Conservation (phyloP, 1,140 invertebrate genomes). For the Hirudo medicinalis region DNA sequence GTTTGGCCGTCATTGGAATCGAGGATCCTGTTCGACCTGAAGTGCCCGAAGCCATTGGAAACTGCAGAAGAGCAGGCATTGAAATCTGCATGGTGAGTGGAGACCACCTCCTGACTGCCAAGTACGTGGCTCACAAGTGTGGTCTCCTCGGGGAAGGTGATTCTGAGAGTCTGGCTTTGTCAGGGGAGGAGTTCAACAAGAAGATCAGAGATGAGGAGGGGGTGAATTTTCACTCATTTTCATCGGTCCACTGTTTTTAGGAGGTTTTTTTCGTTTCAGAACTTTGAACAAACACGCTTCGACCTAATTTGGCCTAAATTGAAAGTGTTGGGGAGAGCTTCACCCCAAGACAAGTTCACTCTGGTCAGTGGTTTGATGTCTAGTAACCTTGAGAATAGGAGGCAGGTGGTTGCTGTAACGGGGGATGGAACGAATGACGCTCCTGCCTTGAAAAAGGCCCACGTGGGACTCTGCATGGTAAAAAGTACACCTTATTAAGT, state of each 20-base stretch:
- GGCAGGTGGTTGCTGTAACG: constrained; percentile 98
- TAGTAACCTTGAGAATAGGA: constrained; percentile 51
- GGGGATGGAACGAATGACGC: constrained; percentile 56
- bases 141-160: constrained; percentile 49
- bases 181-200: constrained; percentile 2
- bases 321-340: constrained; percentile 85
- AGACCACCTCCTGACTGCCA: constrained; percentile 67
- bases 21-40: constrained; percentile 95
- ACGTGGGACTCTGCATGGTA: constrained; percentile 98
- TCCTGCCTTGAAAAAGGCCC: constrained; percentile 34
- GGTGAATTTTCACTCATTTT: neutral
- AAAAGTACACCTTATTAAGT: constrained; percentile 47
- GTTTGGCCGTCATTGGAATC: constrained; percentile 90
- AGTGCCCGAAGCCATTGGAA: constrained; percentile 89
- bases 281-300: constrained; percentile 56
- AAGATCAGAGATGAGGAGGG: neutral
- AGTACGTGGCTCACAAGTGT: constrained; percentile 56
- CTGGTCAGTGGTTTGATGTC: constrained; percentile 61
- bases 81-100: constrained; percentile 57
- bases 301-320: constrained; percentile 96
- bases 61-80: constrained; percentile 94
- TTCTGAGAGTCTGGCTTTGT: neutral
- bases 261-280: constrained; percentile 16
- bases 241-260: neutral
- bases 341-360: constrained; percentile 94